Conservation (phyloP, 1,140 invertebrate genomes). For the Penaeus indicus region DNA sequence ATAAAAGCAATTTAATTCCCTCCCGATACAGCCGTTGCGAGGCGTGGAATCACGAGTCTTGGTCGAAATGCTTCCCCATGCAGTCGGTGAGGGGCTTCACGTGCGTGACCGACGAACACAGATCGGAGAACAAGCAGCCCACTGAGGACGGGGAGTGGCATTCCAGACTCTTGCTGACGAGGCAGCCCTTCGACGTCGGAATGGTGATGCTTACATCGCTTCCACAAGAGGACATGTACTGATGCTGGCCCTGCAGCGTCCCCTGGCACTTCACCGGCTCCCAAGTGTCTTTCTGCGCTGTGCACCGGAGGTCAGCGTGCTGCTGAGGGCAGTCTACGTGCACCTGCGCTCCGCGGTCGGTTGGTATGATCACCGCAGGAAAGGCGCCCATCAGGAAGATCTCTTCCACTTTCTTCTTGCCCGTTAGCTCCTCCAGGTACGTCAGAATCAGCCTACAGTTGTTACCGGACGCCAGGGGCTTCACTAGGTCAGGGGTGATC, state of each 20-base stretch:
- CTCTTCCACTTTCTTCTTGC: conserved; percentile 10
- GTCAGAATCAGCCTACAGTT: conserved; percentile 33
- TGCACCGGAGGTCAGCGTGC: conserved; percentile 39
- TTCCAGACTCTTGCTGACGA: background rate
- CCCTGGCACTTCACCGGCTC: conserved; percentile 35
- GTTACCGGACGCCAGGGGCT: conserved; percentile 30
- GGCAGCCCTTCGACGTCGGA: conserved; percentile 32
- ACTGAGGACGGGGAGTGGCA: conserved; percentile 1
- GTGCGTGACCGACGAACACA: conserved; percentile 32
- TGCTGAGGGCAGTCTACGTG: conserved; percentile 45
- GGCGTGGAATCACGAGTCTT: too few relatives aligned
- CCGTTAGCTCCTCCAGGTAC: conserved; percentile 45
- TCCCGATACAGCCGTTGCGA: too few relatives aligned
- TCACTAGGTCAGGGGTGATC: conserved; percentile 32
- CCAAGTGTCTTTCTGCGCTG: background rate
- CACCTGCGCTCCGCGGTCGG: conserved; percentile 43
- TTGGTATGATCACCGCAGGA: conserved; percentile 31
- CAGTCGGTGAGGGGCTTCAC: conserved; percentile 25
- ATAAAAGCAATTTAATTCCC: too few relatives aligned
- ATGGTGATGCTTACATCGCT: conserved; percentile 36
- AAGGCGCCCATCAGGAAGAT: background rate
- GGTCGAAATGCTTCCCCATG: too few relatives aligned
- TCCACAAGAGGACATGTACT: conserved; percentile 33
- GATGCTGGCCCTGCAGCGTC: conserved; percentile 34
- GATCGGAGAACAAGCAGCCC: conserved; percentile 35